Evolutionary conservation across 2,113 vertebrate species (phyloP), one percentile per base, ranked within the genome.

Genomic region (Nothoprocta pentlandii): DNA sequence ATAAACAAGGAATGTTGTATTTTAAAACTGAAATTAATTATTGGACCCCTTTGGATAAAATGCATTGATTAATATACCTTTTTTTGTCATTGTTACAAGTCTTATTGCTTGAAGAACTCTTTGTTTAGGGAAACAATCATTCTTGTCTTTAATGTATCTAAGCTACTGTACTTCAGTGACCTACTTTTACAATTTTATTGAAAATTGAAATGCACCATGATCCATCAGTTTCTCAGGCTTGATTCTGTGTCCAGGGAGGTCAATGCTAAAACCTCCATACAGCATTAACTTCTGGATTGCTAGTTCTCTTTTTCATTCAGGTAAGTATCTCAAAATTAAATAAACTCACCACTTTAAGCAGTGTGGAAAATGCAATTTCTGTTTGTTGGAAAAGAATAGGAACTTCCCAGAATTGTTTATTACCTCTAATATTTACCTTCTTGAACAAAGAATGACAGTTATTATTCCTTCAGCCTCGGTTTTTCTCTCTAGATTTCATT

Each of bases 81-180:
- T 42, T 80, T 59, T 86, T 90, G 62, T 83, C 66, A 68, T 95
- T 90, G 62, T 83, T 69, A 68, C 56, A 78, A 84, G 26, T 80
- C 34, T 95, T 92, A 95, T 88, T 88, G 80, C 87, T 79, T 92
- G 77, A 88, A 85, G 81, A 92, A 74, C 22, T 22, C 42, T 86
- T 80, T n/a, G 73, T 82, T 94, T 92, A 94, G 95, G 92, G 95
- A 96, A 93, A 81, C 66, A 92, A 93, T 95, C 20, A 21, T 90
- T 96, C 94, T 90, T 94, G 32, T 32, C 73, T 83, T 46, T 79
- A 91, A 62, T 84, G 78, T 69, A 39, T 86, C 73, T 78, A 73
- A 92, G 73, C 95, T 85, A 68, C 26, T 89, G 58, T 76, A 41
- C 79, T 54, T 92, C 3, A 41, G 76, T 80, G 76, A 93, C 85